Conservation (phyloP, 2,113 vertebrate genomes). For the Lasiurus cinereus region DNA sequence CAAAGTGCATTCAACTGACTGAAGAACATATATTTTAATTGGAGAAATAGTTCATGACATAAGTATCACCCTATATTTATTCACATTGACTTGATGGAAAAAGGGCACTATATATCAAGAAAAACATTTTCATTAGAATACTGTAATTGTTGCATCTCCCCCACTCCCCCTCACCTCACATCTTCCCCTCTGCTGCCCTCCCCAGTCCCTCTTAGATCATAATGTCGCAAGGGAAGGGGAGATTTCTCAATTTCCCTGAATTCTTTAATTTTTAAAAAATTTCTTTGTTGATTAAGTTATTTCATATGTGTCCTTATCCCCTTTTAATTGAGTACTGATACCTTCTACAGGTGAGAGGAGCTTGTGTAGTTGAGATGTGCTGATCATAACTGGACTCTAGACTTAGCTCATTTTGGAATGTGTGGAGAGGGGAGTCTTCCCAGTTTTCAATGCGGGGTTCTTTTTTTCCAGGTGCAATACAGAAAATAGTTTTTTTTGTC, state of each 20-base stretch:
- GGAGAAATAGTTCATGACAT: constrained; percentile 37
- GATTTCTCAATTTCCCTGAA: neutral
- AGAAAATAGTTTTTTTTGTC: neutral
- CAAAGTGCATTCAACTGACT: constrained; percentile 51
- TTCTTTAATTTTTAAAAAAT: neutral
- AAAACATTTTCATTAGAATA: constrained; percentile 40
- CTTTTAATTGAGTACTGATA: neutral
- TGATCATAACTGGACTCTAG: neutral
- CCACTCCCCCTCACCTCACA: neutral
- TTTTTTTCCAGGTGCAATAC: neutral
- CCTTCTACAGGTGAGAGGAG: neutral
- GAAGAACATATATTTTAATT: constrained; percentile 55
- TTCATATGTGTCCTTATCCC: too few species aligned
- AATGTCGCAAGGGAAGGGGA: neutral
- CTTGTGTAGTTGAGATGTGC: neutral
- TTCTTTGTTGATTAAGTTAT: too few species aligned
- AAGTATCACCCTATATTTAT: constrained; percentile 1
- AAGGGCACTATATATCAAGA: constrained; percentile 54
- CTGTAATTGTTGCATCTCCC: neutral
- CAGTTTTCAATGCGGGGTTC: neutral
- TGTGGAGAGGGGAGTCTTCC: neutral
- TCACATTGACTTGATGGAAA: constrained; percentile 54
- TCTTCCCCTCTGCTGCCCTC: too few species aligned
- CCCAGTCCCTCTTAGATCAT: neutral
- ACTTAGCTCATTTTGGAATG: neutral